These are phyloP conservation scores for Colletes gigas DNA, from an alignment of 1,140 invertebrate genomes.

Conservation along the genomic window DNA sequence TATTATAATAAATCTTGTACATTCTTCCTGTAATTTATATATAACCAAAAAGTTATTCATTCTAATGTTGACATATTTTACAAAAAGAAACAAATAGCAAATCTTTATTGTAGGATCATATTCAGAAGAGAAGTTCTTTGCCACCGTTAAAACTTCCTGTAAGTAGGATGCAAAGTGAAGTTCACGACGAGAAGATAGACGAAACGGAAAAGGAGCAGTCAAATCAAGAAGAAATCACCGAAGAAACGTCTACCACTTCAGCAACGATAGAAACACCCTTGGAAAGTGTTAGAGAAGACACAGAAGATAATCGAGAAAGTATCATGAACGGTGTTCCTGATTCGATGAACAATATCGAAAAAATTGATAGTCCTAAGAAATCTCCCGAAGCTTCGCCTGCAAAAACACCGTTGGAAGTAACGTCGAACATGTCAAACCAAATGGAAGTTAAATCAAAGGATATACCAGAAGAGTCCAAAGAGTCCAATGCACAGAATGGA, in stretches of 20 bases:
- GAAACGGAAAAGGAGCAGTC: slow-evolving; percentile 21
- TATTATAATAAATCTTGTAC: no score
- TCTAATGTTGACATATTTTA: no score
- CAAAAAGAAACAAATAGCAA: neutral
- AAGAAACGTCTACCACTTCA: neutral
- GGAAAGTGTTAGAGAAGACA: slow-evolving; percentile 13
- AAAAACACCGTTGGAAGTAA: neutral
- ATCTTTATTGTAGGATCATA: slow-evolving; percentile 30
- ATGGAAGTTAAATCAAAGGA: neutral
- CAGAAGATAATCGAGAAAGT: slow-evolving; percentile 12
- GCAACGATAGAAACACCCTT: neutral
- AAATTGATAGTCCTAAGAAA: neutral
- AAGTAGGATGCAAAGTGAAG: slow-evolving; percentile 54
- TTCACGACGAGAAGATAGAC: slow-evolving; percentile 56
- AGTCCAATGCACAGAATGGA: neutral
- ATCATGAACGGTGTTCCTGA: neutral
- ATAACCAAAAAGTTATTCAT: no score
- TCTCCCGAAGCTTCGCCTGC: neutral
- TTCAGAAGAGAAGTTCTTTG: slow-evolving; percentile 63
- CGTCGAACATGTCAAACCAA: neutral
- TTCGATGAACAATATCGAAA: neutral
- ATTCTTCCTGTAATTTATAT: no score
- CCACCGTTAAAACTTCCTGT: slow-evolving; percentile 70
- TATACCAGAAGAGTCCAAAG: neutral
- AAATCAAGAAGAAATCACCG: neutral